Evolutionary conservation across 2,113 vertebrate species (phyloP).

Genomic region (Silurus glanis): DNA sequence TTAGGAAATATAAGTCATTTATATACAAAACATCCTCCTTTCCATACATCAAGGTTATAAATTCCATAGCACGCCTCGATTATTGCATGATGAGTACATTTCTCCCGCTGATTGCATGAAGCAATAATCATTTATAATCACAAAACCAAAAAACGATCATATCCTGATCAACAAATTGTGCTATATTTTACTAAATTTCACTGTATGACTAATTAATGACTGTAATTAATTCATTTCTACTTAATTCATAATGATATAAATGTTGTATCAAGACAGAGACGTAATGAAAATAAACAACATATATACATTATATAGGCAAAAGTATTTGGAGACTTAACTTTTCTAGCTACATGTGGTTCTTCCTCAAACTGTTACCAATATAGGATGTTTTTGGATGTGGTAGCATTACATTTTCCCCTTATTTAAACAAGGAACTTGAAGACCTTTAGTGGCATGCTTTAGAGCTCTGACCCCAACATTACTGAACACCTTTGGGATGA

Average conservation of each 20-base stretch:
- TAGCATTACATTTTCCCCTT: no score
- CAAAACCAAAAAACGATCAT: not conserved
- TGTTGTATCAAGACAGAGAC: not conserved
- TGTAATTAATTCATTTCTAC: not conserved
- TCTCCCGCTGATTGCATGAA: not conserved
- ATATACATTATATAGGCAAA: no score
- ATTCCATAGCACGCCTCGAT: not conserved
- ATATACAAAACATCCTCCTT: not conserved
- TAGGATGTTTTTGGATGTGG: no score
- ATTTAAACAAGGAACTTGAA: no score
- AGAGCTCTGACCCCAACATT: no score
- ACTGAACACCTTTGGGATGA: no score
- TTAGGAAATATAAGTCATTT: slow-evolving; percentile 28
- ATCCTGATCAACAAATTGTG: not conserved
- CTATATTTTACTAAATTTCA: not conserved
- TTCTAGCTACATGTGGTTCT: no score
- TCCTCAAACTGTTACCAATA: no score
- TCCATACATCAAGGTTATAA: slow-evolving; percentile 23
- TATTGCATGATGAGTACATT: not conserved
- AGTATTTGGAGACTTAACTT: no score
- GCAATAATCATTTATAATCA: not conserved
- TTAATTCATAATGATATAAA: not conserved
- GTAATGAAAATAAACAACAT: no score
- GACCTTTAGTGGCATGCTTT: no score
- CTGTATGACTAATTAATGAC: not conserved